Evolutionary conservation across 2,797 vertebrate species (phyloP).

Genomic region (Sebastes iracundus): DNA sequence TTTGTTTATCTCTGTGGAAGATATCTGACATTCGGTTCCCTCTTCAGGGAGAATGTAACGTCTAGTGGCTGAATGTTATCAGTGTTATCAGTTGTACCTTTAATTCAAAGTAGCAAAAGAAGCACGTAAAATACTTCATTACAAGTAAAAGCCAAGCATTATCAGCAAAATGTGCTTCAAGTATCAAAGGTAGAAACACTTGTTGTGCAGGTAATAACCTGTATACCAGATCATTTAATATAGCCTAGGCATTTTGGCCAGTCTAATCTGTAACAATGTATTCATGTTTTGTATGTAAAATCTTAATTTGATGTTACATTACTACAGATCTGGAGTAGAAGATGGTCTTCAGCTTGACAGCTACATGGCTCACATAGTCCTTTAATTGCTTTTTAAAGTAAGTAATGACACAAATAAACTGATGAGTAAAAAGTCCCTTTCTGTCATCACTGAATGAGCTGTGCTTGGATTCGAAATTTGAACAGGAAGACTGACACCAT

Average conservation of each 20-base stretch:
- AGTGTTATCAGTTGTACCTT: neutral
- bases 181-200: neutral
- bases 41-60: too few relatives aligned
- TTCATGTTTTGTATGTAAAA: neutral
- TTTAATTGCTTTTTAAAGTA: neutral
- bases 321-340: neutral
- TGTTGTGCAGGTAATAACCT: too few relatives aligned
- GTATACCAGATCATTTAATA: too few relatives aligned
- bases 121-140: neutral
- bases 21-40: too few relatives aligned
- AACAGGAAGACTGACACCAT: neutral
- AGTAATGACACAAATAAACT: neutral
- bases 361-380: neutral
- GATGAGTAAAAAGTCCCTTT: neutral
- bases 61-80: too few relatives aligned
- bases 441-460: neutral
- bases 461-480: neutral
- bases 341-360: too few relatives aligned
- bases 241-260: too few relatives aligned
- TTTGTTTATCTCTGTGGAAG: too few relatives aligned
- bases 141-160: neutral
- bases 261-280: neutral
- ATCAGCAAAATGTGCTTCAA: neutral
- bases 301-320: neutral
- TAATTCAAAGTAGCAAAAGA: neutral